Base-by-base conservation (phyloP, 2,797 vertebrate genomes). In the Characodon lateralis region DNA sequence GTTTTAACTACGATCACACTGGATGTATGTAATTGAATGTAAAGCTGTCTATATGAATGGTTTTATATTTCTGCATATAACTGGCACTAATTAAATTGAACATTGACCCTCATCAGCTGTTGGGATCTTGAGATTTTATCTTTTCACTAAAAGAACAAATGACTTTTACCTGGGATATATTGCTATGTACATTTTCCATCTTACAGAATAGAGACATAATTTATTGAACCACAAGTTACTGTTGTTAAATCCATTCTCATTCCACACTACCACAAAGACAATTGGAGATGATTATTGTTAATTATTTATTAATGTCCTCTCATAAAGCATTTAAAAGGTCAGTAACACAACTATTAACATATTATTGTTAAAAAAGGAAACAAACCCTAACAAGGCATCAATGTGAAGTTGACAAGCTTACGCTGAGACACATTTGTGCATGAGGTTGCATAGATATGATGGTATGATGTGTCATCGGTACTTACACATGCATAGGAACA, bases 291-390 rank as follows among this genome's bases (percentile, higher is more conserved):
- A 46, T 12, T 69, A n/a, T 39, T 66, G 63, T 26, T 69, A 69
- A 69, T 69, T 69, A 26, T 69, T 69, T 28, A 69, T 46, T 26
- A 1, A 69, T 69, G 16, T 46, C 41, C 10, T 13, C 66, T 69
- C 66, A 69, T 69, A 24, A 69, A 69, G 39, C 66, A 46, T 69
- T 69, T 46, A 69, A n/a, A 46, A 16, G 41, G 22, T 69, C 66
- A 69, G 22, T n/a, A 68, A 41, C 31, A 41, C 20, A n/a, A 13
- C 39, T 43, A 69, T 46, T 43, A 26, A 46, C 46, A 43, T 46
- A 43, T 26, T 24, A 12, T 41, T 41, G 43, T n/a, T 69, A 14
- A 43, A 69, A 69, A 69, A 26, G 12, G 46, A 69, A 69, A 46
- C 20, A 39, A 41, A 35, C 41, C 35, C 35, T 22, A 66, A 24